Conservation (phyloP, 2,113 vertebrate genomes). For the Chionomys nivalis region DNA sequence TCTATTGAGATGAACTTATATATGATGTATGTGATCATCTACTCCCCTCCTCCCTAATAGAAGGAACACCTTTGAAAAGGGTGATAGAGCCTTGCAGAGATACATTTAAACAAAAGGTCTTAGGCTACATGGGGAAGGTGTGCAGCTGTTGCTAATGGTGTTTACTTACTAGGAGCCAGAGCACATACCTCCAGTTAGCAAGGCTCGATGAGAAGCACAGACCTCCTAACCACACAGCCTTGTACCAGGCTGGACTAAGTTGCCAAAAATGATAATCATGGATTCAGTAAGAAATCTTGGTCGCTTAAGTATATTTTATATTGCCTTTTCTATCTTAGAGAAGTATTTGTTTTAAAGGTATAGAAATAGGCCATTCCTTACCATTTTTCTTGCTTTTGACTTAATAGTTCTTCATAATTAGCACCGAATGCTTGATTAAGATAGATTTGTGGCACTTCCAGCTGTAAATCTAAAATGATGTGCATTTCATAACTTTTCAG, state of each 20-base stretch:
- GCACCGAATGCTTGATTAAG: constrained; percentile 77
- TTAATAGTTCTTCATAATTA: constrained; percentile 77
- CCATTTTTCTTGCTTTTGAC: constrained; percentile 53
- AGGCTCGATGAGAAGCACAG: neutral
- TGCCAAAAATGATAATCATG: constrained; percentile 74
- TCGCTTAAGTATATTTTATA: neutral
- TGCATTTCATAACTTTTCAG: constrained; percentile 79
- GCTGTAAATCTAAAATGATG: constrained; percentile 79
- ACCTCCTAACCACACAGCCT: neutral
- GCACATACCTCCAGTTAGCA: neutral
- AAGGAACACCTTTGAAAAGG: neutral
- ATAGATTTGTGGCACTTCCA: constrained; percentile 64
- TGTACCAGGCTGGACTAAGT: neutral
- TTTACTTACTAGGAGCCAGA: neutral
- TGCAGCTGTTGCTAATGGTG: neutral
- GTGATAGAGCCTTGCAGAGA: constrained; percentile 3
- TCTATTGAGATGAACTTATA: constrained; percentile 31
- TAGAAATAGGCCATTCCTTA: constrained; percentile 52
- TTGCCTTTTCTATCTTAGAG: constrained; percentile 52
- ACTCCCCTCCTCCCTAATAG: neutral
- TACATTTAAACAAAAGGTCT: neutral
- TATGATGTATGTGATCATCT: neutral
- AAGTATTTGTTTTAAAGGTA: constrained; percentile 59
- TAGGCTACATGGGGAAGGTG: neutral
- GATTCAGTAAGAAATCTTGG: constrained; percentile 53